These are phyloP conservation scores for Oreonectes daqikongensis DNA, from an alignment of 2,797 vertebrate species.

Conservation along the genomic window DNA sequence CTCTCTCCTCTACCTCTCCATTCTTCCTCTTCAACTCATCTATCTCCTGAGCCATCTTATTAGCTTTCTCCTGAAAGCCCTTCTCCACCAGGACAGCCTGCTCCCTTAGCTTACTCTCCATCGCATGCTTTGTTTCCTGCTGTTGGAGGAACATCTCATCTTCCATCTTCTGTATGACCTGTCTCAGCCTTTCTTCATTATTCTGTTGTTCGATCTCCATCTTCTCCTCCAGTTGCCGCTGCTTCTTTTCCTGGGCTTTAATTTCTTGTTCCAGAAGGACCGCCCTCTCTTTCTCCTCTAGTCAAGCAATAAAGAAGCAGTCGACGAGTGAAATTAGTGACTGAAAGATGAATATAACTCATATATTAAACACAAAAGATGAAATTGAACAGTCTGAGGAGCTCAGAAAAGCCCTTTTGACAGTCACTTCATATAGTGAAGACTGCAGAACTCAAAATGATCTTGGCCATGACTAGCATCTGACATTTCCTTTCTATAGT, in stretches of 20 bases:
- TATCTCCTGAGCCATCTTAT: background rate
- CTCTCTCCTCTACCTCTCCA: background rate
- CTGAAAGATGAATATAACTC: no score
- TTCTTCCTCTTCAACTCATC: background rate
- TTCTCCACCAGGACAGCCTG: slow-evolving; percentile 22
- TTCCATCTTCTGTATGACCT: slow-evolving; percentile 1
- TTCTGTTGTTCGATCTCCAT: background rate
- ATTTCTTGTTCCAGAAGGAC: background rate
- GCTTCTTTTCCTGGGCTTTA: background rate
- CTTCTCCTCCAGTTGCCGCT: background rate
- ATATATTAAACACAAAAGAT: no score
- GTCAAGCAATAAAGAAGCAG: background rate
- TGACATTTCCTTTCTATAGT: no score
- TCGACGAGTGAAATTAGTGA: no score
- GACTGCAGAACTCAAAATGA: no score
- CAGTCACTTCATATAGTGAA: no score
- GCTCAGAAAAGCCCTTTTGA: no score
- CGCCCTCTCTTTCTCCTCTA: background rate
- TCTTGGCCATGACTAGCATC: no score
- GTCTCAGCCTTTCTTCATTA: background rate
- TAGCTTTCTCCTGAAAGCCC: background rate
- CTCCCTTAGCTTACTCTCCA: slow-evolving; percentile 57
- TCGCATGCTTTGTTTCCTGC: slow-evolving; percentile 1
- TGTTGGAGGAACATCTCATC: background rate
- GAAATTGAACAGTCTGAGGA: no score